phyloP scores from a whole-genome alignment of 2,888 invertebrate genomes.

The Deilephila elpenor region DNA sequence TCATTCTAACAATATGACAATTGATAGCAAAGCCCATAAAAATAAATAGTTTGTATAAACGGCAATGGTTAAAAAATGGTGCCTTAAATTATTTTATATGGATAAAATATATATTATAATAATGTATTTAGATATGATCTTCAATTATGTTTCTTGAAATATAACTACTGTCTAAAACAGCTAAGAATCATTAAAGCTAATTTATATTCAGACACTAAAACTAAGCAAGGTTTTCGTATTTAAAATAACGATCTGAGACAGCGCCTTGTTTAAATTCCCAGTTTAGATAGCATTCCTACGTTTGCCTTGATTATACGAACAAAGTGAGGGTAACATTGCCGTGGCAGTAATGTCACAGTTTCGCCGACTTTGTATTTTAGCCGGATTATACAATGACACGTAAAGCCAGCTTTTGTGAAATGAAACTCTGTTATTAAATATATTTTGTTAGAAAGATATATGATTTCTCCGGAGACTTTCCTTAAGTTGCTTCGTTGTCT shows the following conservation, averaged over 20 bases:
- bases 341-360: background rate
- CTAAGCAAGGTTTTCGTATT: conserved; percentile 22
- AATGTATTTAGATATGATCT: background rate
- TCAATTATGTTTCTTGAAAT: background rate
- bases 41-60: too few relatives aligned
- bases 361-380: background rate
- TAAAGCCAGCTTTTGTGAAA: background rate
- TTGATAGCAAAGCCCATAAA: too few relatives aligned
- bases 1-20: too few relatives aligned
- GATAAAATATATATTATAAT: background rate
- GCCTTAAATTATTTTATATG: too few relatives aligned
- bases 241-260: conserved; percentile 28
- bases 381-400: background rate
- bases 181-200: background rate
- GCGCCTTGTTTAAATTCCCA: conserved; percentile 24
- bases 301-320: conserved; percentile 16
- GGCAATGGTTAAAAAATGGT: too few relatives aligned
- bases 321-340: conserved; percentile 19
- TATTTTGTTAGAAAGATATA: too few relatives aligned
- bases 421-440: too few relatives aligned
- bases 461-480: too few relatives aligned
- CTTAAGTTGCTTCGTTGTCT: background rate
- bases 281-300: conserved; percentile 13
- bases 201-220: conserved; percentile 9
- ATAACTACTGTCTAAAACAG: background rate